Evolutionary conservation across 2,113 vertebrate species (phyloP).

Genomic region (Stigmatopora nigra): DNA sequence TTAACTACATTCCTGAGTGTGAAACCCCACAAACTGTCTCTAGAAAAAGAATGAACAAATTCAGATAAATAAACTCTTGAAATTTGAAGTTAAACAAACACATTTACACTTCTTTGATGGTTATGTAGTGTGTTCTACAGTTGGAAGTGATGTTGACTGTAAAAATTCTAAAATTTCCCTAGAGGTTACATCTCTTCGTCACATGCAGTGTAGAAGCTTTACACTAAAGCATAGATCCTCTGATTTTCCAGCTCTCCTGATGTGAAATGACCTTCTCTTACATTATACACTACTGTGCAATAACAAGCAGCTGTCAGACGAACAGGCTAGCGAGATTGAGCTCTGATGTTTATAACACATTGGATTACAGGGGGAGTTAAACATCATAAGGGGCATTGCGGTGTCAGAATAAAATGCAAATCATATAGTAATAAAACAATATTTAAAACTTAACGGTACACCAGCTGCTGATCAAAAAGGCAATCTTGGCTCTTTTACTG

Average conservation of each 20-base stretch:
- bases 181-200: background rate
- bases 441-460: background rate
- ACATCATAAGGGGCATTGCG: background rate
- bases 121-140: background rate
- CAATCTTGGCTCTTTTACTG: background rate
- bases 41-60: no score
- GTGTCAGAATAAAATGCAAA: background rate
- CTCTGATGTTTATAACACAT: background rate
- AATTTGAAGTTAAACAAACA: no score
- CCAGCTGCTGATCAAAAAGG: background rate
- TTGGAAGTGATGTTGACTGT: background rate
- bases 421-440: background rate
- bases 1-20: no score
- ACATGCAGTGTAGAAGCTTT: background rate
- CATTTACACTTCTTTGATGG: background rate
- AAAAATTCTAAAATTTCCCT: background rate
- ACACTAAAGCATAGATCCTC: background rate
- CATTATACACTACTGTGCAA: constrained; percentile 9
- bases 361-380: background rate
- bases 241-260: background rate
- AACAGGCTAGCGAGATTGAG: background rate
- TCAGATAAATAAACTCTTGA: no score
- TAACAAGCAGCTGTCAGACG: background rate
- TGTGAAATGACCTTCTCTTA: background rate
- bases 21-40: no score